Evolutionary conservation across 2,888 invertebrate species (phyloP), one percentile per base, ranked within the genome.

Genomic region (Leistus spinibarbis): DNA sequence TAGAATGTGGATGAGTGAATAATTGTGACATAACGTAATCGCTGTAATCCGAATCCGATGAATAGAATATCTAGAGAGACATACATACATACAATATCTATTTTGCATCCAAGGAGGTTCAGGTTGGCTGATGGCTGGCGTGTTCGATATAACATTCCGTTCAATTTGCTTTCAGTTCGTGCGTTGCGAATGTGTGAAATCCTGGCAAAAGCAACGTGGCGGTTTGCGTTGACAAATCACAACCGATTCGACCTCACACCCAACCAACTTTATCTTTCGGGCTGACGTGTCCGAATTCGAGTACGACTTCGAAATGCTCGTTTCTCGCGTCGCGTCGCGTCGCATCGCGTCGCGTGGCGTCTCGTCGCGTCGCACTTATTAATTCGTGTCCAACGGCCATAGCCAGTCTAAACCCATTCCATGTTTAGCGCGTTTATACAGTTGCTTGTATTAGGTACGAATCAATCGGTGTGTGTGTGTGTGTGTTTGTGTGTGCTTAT

Each of bases 171-270:
- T 40, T 40, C 40, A 40, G 40, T 40, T 40, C 40, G 20, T 23
- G 23, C n/a, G 23, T 22, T 19, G n/a, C 22, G 10, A 27, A 23
- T 65, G 65, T 9, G 22, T 27, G 27, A 23, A 22, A 19, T 24
- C 54, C 7, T 5, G 63, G 27, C 71, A 78, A 79, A 78, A 79
- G 2, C 40, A 13, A 40, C 7, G 40, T 5, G 40, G 40, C 40
- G 40, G 40, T 40, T 40, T 40, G 3, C 40, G 3, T 80, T 82
- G 82, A 83, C 82, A 83, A 83, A 82, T 83, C 73, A 80, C 79
- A 79, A 75, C 79, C 78, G 79, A 81, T 82, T 82, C 81, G 79
- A 79, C 80, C 79, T 79, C 79, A 79, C 79, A 81, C 81, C 80
- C 80, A 81, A 80, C 79, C 79, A 80, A 80, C 80, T 82, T 81